Evolutionary conservation across 2,888 invertebrate genomes (phyloP), one percentile per base, ranked within the genome.

Genomic region (Lithophane ornitopus): DNA sequence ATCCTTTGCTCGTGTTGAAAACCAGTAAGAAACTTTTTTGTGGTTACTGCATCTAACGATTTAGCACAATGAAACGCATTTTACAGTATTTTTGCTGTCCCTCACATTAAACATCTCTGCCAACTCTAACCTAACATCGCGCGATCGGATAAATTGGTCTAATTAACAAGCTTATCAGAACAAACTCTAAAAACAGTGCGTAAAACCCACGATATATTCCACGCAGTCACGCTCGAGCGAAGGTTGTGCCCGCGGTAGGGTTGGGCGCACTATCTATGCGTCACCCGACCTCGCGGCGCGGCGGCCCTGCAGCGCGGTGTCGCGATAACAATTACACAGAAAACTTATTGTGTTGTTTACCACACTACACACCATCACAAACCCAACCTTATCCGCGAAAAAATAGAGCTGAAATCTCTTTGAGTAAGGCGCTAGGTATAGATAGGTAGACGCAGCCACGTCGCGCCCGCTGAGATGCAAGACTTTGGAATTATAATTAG

Each of bases 321-420:
- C 93, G 91, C 92, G 94, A 94, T 94, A 94, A 94, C 93, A 94
- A 94, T 94, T 94, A 94, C 92, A 91, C 90, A 92, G 92, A 92
- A 91, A 93, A 93, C 91, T 92, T 91, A 92, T 92, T 92, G 91
- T 89, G 91, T 90, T 90, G 91, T 90, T 88, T 87, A 87, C 89
- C 81, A 69, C 84, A 78, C 72, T 2, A 62, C 26, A 1, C 0
- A 14, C 14, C 70, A 58, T 63, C 19, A 72, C 79, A 69, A 80
- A 68, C 22, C 49, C 79, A 68, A 90, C 89, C 78, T 85, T 91
- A 87, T 39, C 0, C 0, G 8, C 2, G 0, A 22, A 0, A 0
- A 0, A 2, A 14, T 80, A 84, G 74, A 65, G 84, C 71, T 63
- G 52, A 11, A 70, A 66, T 28, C 41, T 8, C 22, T 14, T 12